A percentile compares a stretch with the other conserved stretches of the same genome.
Evolutionary conservation across 1,140 invertebrate species (phyloP).

Genomic region (Magallana angulata): DNA sequence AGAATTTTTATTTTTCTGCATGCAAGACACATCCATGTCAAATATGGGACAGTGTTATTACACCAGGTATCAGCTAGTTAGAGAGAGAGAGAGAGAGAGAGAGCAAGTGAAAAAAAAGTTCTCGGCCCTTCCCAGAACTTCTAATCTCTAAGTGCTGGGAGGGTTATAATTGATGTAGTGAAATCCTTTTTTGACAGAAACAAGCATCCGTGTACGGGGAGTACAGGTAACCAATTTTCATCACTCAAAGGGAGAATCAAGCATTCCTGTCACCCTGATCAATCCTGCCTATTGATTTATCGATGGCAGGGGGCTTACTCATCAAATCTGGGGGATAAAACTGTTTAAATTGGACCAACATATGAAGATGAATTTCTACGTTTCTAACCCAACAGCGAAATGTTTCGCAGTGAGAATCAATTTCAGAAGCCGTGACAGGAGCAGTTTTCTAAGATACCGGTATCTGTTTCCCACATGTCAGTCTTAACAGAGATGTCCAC

Average conservation of each 20-base stretch:
- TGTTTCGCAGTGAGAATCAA: constrained; percentile 21
- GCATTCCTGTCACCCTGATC: constrained; percentile 32
- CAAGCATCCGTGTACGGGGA: neutral
- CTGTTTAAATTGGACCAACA: constrained; percentile 37
- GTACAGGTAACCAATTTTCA: constrained; percentile 10
- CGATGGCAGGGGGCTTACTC: constrained; percentile 30
- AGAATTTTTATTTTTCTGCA: constrained; percentile 12
- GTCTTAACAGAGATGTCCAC: constrained; percentile 25
- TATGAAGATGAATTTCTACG: constrained; percentile 31
- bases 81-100: neutral
- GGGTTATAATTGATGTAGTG: constrained; percentile 21
- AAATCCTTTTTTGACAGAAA: constrained; percentile 24
- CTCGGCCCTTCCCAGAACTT: neutral
- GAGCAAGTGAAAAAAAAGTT: neutral
- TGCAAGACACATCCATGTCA: constrained; percentile 30
- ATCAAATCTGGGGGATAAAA: constrained; percentile 37
- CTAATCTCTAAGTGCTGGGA: constrained; percentile 17
- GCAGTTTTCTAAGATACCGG: neutral
- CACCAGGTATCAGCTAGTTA: constrained; percentile 15
- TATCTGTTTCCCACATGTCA: constrained; percentile 25
- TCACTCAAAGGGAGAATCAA: constrained; percentile 25
- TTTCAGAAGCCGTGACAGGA: constrained; percentile 22
- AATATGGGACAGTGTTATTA: neutral
- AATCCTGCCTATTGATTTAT: constrained; percentile 38
- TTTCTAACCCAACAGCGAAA: constrained; percentile 42